These are phyloP conservation scores for Anser brachyrhynchus DNA, from an alignment of 2,113 vertebrate species.

Conservation along the genomic window DNA sequence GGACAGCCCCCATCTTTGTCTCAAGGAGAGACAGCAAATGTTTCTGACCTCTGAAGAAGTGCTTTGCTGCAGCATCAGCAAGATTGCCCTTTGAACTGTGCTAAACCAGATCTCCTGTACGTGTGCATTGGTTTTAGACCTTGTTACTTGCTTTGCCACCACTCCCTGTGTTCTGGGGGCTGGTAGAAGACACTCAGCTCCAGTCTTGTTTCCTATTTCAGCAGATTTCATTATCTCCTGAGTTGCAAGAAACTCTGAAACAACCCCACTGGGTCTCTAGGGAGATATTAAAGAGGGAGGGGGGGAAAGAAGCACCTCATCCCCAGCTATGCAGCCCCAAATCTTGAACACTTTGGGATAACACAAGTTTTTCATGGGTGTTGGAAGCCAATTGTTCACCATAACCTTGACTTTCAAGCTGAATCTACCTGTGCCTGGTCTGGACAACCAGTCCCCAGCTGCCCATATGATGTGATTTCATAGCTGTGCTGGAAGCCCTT, in stretches of 20 bases:
- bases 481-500: background rate
- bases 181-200: background rate
- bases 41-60: background rate
- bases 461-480: accelerated
- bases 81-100: background rate
- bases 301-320: background rate
- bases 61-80: background rate
- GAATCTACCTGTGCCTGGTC: background rate
- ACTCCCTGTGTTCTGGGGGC: background rate
- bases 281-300: background rate
- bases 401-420: background rate
- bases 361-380: background rate
- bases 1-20: background rate
- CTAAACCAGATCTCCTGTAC: background rate
- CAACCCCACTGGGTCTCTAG: background rate
- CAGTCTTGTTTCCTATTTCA: background rate
- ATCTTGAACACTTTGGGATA: background rate
- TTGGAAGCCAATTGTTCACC: background rate
- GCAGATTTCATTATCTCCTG: background rate
- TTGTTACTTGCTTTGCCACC: background rate
- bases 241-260: background rate
- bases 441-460: background rate
- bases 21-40: background rate
- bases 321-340: background rate
- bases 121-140: background rate